Base-by-base conservation (phyloP, 2,797 vertebrate species). In the Oryzias dopingdopingensis region DNA sequence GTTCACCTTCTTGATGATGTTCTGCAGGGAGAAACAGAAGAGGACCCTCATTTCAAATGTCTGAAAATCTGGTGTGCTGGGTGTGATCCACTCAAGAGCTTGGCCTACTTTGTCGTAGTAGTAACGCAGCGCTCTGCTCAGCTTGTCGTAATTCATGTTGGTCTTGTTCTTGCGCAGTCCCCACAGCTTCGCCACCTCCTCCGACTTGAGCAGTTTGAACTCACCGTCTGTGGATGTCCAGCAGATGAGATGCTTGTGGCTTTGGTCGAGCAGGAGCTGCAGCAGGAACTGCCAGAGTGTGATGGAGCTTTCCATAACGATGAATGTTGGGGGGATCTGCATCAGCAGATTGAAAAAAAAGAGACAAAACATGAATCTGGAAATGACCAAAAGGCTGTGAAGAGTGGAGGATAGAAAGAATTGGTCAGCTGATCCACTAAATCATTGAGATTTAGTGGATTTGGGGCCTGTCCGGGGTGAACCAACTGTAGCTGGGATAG, bases 231-330 rank as follows among this genome's bases (percentile, higher is more conserved):
- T 95, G 52, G 96, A 98, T 0, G 96, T 98, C 96, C 96, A 98
- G 88, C 96, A 97, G 90, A 98, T 98, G 77, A 98, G 91, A 66
- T 98, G 95, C 67, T 98, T 95, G 49, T 98, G 96, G 59, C 94
- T 98, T 85, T 96, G 94, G 89, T 98, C 95, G 45, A 98, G 90
- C 80, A 98, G 91, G 84, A 98, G 90, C 90, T 98, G 96, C 89
- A 98, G 94, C 85, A 98, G 94, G 92, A 98, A 98, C 94, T 98
- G 96, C 96, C 96, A 98, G 89, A 98, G 91, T 1, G 96, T 98
- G 91, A 98, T 97, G 85, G 96, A 95, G 89, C 95, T 98, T 94
- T 98, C 96, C 96, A 97, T 98, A 87, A 89, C 88, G 17, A 24
- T 51, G 47, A 54, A 49, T 45, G 71, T 56, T 42, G 56, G 2